Percentiles rank a stretch among this genome's conserved stretches.
phyloP scores from a whole-genome alignment of 2,888 invertebrate genomes.

The Zaprionus obscuricornis region DNA sequence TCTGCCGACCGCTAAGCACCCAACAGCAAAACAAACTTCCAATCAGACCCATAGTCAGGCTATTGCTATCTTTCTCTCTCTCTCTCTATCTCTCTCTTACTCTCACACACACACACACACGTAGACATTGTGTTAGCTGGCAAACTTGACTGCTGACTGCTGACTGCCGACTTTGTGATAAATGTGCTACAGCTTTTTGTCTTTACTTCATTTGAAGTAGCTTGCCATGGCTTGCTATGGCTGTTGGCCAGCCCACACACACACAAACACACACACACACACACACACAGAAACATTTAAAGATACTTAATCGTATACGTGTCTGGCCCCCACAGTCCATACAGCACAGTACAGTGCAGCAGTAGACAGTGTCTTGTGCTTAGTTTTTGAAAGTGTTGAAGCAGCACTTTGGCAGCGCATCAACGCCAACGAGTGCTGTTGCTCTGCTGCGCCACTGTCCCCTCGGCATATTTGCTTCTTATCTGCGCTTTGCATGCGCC shows the following conservation, averaged over 20 bases:
- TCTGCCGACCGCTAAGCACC: constrained; percentile 71
- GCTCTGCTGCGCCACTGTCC: constrained; percentile 33
- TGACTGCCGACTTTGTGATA: constrained; percentile 73
- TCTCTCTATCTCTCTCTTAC: constrained; percentile 13
- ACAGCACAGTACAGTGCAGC: no score
- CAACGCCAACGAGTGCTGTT: constrained; percentile 61
- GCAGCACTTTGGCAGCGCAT: constrained; percentile 78
- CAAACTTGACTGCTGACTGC: constrained; percentile 41
- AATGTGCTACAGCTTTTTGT: constrained; percentile 77
- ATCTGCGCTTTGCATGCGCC: constrained; percentile 69
- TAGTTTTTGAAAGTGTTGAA: constrained; percentile 70
- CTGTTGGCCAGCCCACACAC: constrained; percentile 6
- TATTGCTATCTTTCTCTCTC: constrained; percentile 11
- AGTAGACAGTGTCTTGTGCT: no score
- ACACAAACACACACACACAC: no score
- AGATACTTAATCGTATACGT: background rate
- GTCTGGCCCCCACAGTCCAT: constrained; percentile 4
- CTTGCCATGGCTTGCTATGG: constrained; percentile 15
- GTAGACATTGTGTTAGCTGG: no score
- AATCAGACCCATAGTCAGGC: constrained; percentile 69
- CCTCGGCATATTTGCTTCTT: constrained; percentile 69
- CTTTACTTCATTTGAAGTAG: constrained; percentile 75
- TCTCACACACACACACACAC: background rate
- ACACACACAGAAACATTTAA: background rate
- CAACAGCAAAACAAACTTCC: constrained; percentile 76